Base-by-base conservation (phyloP, 2,113 vertebrate species). In the Syrmaticus mikado region DNA sequence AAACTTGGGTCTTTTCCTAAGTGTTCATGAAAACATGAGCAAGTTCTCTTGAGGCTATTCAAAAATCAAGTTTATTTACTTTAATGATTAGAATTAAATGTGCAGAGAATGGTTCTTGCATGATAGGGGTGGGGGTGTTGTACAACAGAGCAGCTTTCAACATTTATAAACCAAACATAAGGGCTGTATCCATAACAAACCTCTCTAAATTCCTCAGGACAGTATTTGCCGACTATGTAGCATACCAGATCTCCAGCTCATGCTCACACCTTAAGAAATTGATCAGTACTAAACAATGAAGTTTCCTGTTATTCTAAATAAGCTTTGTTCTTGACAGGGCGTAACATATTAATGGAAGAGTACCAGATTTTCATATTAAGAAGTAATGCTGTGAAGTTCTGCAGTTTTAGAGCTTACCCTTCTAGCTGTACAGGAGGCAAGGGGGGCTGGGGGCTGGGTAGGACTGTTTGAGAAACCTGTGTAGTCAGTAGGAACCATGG, bases 21-120 rank as follows among this genome's bases (percentile, higher is more conserved):
- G 41, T 57, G 21, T 24, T 34, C 41, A 60, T 38, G 81, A 89
- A 85, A 94, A 87, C 82, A 82, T 10, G 43, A 93, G 55, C 94
- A 84, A 57, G 89, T 81, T 78, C 57, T 82, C 86, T 79, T 62
- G 27, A 77, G 82, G 87, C 52, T 79, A 67, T 81, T 70, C 92
- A 87, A 62, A 88, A 82, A 86, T 88, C 94, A 90, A 95, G 64
- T 94, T 95, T 96, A 88, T 96, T 93, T 93, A 94, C 38, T 84
- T 87, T 85, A 61, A 66, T 82, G 77, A 79, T 79, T 84, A 87
- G 85, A 86, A 90, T 78, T 55, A 67, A 65, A 89, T 74, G 90
- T 84, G 38, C 81, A 75, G 67, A 64, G 70, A 87, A 15, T 8
- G 67, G 58, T 7, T 75, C 78, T 82, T 46, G 9, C 81, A 78